Percentiles rank a stretch among this genome's conserved stretches.
Conservation (phyloP, 1,140 invertebrate genomes). For the Macrocentrus cingulum region DNA sequence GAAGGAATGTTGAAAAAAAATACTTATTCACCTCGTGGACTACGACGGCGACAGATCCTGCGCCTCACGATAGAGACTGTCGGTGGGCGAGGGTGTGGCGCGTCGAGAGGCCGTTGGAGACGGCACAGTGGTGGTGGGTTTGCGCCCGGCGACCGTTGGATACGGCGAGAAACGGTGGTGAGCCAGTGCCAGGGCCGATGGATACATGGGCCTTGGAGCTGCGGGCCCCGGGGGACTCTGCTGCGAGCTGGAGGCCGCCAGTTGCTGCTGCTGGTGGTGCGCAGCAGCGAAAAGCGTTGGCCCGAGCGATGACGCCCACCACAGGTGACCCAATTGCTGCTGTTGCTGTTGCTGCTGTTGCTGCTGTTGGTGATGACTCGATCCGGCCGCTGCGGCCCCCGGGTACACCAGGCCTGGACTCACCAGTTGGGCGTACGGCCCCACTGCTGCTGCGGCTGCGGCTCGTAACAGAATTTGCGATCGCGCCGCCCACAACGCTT, state of each 20-base stretch:
- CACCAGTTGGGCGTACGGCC: conserved; percentile 60
- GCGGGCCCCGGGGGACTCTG: conserved; percentile 46
- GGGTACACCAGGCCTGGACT: conserved; percentile 55
- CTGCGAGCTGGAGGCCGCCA: conserved; percentile 44
- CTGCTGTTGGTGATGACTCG: conserved; percentile 43
- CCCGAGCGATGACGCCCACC: conserved; percentile 56
- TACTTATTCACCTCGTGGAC: conserved; percentile 31
- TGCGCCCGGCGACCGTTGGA: conserved; percentile 42
- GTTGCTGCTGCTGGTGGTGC: conserved; percentile 46
- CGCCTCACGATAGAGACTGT: conserved; percentile 52
- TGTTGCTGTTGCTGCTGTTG: conserved; percentile 40
- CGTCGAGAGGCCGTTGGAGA: conserved; percentile 51
- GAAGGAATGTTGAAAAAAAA: conserved; percentile 4
- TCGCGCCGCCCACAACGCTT: conserved; percentile 69
- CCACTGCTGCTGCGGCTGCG: conserved; percentile 64
- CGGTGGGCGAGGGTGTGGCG: conserved; percentile 53
- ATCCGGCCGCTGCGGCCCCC: conserved; percentile 42
- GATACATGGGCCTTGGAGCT: conserved; percentile 56
- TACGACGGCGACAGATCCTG: conserved; percentile 56
- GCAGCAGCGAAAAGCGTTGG: conserved; percentile 54
- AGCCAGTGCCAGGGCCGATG: conserved; percentile 48
- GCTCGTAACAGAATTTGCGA: conserved; percentile 69
- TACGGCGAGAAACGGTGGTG: conserved; percentile 60
- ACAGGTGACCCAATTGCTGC: conserved; percentile 49
- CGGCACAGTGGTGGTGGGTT: conserved; percentile 39